Evolutionary conservation across 2,113 vertebrate genomes (phyloP), one percentile per base, ranked within the genome.

Genomic region (Antechinus flavipes): DNA sequence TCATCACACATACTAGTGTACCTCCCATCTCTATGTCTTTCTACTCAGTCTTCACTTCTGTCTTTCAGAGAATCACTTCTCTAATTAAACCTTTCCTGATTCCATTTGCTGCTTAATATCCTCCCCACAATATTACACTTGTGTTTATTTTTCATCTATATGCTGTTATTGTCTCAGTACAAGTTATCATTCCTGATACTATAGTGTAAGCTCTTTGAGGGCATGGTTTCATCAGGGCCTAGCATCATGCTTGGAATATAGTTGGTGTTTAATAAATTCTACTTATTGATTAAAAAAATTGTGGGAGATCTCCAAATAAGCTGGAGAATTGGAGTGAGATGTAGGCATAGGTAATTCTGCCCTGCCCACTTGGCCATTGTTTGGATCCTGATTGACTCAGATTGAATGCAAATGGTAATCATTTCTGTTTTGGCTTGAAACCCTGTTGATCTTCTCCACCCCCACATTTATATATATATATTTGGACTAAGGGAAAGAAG

Each of bases 201-300:
- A 91, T 61, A 90, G 54, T 10, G 26, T n/a, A 6, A 93, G 26
- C 91, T 93, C 95, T 93, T 84, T 54, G 26, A 94, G 68, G 89
- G 50, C 90, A 94, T 92, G 94, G 2, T 26, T 56, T 89, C 68
- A 26, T n/a, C 49, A 91, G 6, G 90, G 50, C 25, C 46, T 92
- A 47, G n/a, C 11, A 54, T 3, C 91, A 50, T 50, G 23, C 93
- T 46, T 95, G 27, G 54, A 22, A 91, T 8, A 76, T n/a, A 90
- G 19, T 10, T 42, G 90, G 25, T 58, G 54, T 90, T 90, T 53
- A 94, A 54, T 92, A 76, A 90, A 54, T 93, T 54, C 42, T 68
- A 56, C 52, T 53, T 84, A n/a, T 84, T 42, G n/a, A 84, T 84
- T 84, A 35, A 42, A 42, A 42, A 84, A 84, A 84, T 42, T n/a